Percentiles rank a stretch among this genome's conserved stretches.
phyloP scores from a whole-genome alignment of 2,797 vertebrate genomes.

The Pipistrellus pipistrellus region DNA sequence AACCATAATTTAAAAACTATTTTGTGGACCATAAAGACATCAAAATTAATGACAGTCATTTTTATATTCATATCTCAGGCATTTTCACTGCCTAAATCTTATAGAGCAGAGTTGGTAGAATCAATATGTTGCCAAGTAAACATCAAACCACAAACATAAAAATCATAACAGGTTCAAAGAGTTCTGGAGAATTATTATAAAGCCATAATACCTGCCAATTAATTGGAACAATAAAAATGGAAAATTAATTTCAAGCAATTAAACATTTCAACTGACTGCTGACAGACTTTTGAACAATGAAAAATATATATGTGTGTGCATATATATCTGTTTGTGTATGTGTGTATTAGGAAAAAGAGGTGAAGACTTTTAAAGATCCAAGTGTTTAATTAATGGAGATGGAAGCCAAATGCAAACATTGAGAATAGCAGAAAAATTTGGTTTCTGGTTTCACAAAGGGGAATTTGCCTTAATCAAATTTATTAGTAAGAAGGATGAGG shows the following conservation, averaged over 20 bases:
- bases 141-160: constrained; percentile 67
- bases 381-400: constrained; percentile 27
- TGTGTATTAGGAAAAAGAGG: not conserved
- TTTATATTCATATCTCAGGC: not conserved
- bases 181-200: constrained; percentile 71
- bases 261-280: constrained; percentile 68
- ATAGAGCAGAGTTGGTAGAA: not conserved
- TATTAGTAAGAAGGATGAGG: constrained; percentile 63
- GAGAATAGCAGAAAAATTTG: constrained; percentile 57
- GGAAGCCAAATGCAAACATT: constrained; percentile 31
- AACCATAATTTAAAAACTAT: constrained; percentile 9
- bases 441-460: constrained; percentile 71
- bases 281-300: constrained; percentile 68
- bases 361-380: constrained; percentile 64
- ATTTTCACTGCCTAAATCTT: constrained; percentile 24
- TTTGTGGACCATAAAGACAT: not conserved
- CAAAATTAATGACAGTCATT: not conserved
- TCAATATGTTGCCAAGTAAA: constrained; percentile 55
- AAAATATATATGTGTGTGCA: not conserved
- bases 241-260: constrained; percentile 72
- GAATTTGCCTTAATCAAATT: constrained; percentile 73
- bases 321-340: too few relatives aligned
- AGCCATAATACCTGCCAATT: constrained; percentile 74
- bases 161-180: constrained; percentile 66
- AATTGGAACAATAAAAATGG: constrained; percentile 68